Evolutionary conservation across 2,888 invertebrate genomes (phyloP).

Genomic region (Drosophila monieri): DNA sequence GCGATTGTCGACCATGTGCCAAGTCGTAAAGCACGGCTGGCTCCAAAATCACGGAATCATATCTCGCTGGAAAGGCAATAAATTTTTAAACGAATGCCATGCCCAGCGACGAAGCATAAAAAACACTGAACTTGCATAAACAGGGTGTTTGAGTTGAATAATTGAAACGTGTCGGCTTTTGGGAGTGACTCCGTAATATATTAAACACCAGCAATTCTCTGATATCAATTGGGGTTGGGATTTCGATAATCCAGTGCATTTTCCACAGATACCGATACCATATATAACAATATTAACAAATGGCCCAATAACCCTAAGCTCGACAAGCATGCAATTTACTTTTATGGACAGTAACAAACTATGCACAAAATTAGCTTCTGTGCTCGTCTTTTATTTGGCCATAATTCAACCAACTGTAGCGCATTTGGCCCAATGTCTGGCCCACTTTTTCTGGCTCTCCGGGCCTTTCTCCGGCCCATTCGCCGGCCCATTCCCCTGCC

Average conservation of each 20-base stretch:
- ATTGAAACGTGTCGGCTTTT: slow-evolving; percentile 21
- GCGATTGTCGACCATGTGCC: slow-evolving; percentile 25
- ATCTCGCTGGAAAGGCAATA: slow-evolving; percentile 24
- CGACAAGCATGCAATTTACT: slow-evolving; percentile 35
- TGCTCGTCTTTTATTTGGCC: slow-evolving; percentile 40
- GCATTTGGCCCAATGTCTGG: slow-evolving; percentile 31
- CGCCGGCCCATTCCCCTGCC: background rate
- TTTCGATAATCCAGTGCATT: slow-evolving; percentile 19
- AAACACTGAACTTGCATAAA: slow-evolving; percentile 27
- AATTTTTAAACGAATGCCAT: slow-evolving; percentile 34
- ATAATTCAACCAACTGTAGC: slow-evolving; percentile 49
- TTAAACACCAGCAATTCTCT: background rate
- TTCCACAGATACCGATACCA: slow-evolving; percentile 8
- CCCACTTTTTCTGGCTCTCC: slow-evolving; percentile 1
- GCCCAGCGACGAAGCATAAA: slow-evolving; percentile 28
- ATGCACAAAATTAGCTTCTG: slow-evolving; percentile 48
- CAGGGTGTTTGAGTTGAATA: slow-evolving; percentile 24
- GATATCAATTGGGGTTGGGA: slow-evolving; percentile 5
- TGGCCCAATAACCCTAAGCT: slow-evolving; percentile 43
- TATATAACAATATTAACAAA: slow-evolving; percentile 22
- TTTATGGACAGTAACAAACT: slow-evolving; percentile 47
- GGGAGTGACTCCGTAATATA: background rate
- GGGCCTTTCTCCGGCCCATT: slow-evolving; percentile 1
- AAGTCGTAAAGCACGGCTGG: slow-evolving; percentile 20
- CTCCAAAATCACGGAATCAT: slow-evolving; percentile 11